Evolutionary conservation across 2,888 invertebrate genomes (phyloP), one percentile per base, ranked within the genome.

Genomic region (Philereme vetulata): DNA sequence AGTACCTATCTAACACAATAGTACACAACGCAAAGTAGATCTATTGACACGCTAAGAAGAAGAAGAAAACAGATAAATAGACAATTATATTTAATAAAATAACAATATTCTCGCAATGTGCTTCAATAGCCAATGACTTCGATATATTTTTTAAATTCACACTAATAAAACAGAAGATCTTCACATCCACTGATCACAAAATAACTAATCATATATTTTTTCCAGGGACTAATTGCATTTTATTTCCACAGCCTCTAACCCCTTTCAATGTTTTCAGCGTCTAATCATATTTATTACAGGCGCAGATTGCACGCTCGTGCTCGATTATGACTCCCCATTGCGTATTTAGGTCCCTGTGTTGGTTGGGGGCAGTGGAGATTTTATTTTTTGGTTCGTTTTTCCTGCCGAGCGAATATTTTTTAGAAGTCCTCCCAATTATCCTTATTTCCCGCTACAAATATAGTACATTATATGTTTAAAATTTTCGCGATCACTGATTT

Each of bases 241-340:
- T 85, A 71, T 59, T 60, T 85, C 82, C 85, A 84, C 90, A 90
- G 89, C 70, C 64, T 53, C 55, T 78, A 85, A 85, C 80, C 5
- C 5, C n/a, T 44, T 64, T 65, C 56, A 72, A 71, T 76, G 74
- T 81, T 90, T 90, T 84, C 89, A 90, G 90, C 80, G 5, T 10
- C 53, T 88, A 88, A 84, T 81, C 4, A 9, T 44, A 45, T 79
- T 72, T 68, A 34, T 85, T 85, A 72, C 88, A 88, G 88, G 72
- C 59, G 71, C 73, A 38, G 71, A 60, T 57, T 51, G 70, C 70
- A 66, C 54, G 43, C 33, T 53, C 51, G 63, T 64, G 68, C 58
- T 65, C 51, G 45, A 5, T 64, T 36, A 60, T n/a, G n/a, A 62
- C 57, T 64, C 66, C 66, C 71, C 68, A 60, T 60, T 52, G 55